Evolutionary conservation across 2,888 invertebrate species (phyloP).

Genomic region (Stenichneumon culpator): DNA sequence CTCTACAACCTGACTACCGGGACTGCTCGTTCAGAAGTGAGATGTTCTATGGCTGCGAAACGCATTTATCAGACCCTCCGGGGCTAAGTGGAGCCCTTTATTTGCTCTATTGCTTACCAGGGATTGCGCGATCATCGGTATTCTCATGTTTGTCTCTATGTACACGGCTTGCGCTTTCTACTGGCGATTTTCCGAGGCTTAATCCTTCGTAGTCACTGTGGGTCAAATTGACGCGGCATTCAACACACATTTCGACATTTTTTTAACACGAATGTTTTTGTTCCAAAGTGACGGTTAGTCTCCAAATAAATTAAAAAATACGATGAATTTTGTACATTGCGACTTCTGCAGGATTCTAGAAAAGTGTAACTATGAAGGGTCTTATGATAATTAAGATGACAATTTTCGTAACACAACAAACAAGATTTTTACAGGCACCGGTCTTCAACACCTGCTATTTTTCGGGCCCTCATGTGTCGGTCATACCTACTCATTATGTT

Average conservation of each 20-base stretch:
- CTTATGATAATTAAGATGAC: background rate
- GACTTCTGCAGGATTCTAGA: too few relatives aligned
- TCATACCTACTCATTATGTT: background rate
- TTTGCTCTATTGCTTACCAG: conserved; percentile 73
- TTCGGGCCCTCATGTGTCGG: background rate
- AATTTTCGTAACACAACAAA: background rate
- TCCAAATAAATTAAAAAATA: background rate
- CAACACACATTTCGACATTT: background rate
- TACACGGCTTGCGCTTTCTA: conserved; percentile 19
- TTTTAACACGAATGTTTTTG: background rate
- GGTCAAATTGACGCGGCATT: too few relatives aligned
- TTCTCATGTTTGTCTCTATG: conserved; percentile 44
- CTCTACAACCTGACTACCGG: conserved; percentile 64
- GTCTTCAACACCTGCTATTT: conserved; percentile 11
- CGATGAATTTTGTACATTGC: too few relatives aligned
- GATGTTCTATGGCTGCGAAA: conserved; percentile 46
- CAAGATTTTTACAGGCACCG: background rate
- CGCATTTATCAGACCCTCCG: conserved; percentile 74
- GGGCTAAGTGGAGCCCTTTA: conserved; percentile 68
- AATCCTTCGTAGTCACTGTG: background rate
- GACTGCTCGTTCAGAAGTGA: conserved; percentile 68
- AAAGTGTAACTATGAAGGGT: too few relatives aligned
- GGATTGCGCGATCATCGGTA: conserved; percentile 58
- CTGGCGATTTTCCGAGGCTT: background rate
- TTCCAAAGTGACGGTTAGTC: background rate